These are phyloP conservation scores for Anarsia innoxiella DNA, from an alignment of 2,888 invertebrate species.

Conservation along the genomic window DNA sequence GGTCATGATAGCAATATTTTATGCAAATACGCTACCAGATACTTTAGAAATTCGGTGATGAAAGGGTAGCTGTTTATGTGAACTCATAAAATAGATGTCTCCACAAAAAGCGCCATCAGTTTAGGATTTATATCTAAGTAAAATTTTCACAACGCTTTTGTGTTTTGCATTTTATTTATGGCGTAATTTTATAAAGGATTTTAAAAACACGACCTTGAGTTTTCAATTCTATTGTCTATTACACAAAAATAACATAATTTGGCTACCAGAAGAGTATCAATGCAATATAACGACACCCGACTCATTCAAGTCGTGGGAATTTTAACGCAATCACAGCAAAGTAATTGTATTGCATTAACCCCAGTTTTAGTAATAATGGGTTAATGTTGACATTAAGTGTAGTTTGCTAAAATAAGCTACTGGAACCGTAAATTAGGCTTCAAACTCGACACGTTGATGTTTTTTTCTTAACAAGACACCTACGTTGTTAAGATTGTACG, in stretches of 20 bases:
- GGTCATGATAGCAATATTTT: constrained; percentile 49
- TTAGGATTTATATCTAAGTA: too few relatives aligned
- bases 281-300: constrained; percentile 1
- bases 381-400: constrained; percentile 12
- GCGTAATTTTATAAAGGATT: too few relatives aligned
- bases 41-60: constrained; percentile 15
- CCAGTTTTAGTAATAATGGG: constrained; percentile 14
- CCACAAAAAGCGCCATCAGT: not conserved
- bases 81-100: not conserved
- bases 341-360: constrained; percentile 20
- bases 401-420: constrained; percentile 3
- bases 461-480: constrained; percentile 16
- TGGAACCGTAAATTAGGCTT: constrained; percentile 5
- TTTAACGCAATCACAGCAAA: constrained; percentile 16
- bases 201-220: too few relatives aligned
- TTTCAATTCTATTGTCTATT: too few relatives aligned
- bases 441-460: constrained; percentile 7
- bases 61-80: too few relatives aligned
- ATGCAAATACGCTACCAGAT: constrained; percentile 26
- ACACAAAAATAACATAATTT: too few relatives aligned
- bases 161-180: too few relatives aligned
- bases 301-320: constrained; percentile 17
- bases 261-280: too few relatives aligned
- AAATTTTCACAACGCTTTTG: too few relatives aligned
- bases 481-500: constrained; percentile 20